Conservation (phyloP, 1,140 invertebrate species). For the Lethrus apterus region DNA sequence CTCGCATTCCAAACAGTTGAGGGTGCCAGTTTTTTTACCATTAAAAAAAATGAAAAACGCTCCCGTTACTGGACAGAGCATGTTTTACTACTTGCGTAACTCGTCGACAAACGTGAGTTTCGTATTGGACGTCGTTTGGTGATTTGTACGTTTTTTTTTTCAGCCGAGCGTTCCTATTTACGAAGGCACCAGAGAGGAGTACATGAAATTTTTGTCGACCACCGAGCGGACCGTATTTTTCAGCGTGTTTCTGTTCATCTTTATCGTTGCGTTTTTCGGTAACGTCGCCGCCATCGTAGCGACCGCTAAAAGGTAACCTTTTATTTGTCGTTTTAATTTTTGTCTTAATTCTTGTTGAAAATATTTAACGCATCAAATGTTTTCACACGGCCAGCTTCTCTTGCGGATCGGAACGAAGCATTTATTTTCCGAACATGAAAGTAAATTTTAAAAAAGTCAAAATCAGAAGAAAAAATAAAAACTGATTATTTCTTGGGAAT, state of each 20-base stretch:
- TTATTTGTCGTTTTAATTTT: not conserved
- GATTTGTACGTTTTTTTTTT: not conserved
- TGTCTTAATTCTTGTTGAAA: too few relatives aligned
- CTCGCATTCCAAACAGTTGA: too few relatives aligned
- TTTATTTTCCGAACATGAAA: too few relatives aligned
- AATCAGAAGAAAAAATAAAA: too few relatives aligned
- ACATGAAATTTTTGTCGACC: not conserved
- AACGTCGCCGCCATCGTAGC: constrained; percentile 29
- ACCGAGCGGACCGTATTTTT: constrained; percentile 6
- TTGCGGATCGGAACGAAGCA: too few relatives aligned
- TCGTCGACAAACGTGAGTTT: too few relatives aligned
- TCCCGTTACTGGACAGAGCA: not conserved
- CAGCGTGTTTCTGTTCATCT: constrained; percentile 21
- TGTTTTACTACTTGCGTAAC: not conserved
- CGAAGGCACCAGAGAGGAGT: constrained; percentile 1
- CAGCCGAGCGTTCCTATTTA: not conserved
- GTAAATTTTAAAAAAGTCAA: too few relatives aligned
- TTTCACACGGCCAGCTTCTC: too few relatives aligned
- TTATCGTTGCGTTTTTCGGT: constrained; percentile 25
- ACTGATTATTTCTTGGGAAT: too few relatives aligned
- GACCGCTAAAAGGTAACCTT: constrained; percentile 29
- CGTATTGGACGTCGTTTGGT: too few relatives aligned
- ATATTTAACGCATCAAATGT: too few relatives aligned
- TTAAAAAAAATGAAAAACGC: not conserved
- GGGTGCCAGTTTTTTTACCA: too few relatives aligned